Evolutionary conservation across 2,113 vertebrate genomes (phyloP).

Genomic region (Perca fluviatilis): DNA sequence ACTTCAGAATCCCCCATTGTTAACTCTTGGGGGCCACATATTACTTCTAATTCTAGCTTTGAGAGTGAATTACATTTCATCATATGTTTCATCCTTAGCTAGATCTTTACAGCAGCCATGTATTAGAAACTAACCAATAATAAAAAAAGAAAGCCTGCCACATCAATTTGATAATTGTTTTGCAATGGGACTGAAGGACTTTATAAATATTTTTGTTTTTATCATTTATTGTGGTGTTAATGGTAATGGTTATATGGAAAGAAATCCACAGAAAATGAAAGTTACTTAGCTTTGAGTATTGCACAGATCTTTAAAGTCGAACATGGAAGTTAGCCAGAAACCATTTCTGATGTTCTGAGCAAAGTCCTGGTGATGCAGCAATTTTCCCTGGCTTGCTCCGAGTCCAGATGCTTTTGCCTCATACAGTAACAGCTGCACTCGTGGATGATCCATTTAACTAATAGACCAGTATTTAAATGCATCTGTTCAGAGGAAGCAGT

Average conservation of each 20-base stretch:
- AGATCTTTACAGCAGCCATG: constrained; percentile 17
- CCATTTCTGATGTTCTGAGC: constrained; percentile 27
- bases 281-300: background rate
- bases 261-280: background rate
- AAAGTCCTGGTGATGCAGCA: constrained; percentile 62
- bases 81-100: constrained; percentile 40
- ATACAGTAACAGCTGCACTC: constrained; percentile 78
- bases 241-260: background rate
- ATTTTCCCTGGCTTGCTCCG: constrained; percentile 58
- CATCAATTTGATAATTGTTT: background rate
- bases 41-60: constrained; percentile 43
- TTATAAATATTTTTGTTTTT: background rate
- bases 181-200: background rate
- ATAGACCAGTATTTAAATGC: constrained; percentile 82
- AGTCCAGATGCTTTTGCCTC: constrained; percentile 76
- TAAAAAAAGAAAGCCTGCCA: background rate
- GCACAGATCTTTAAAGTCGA: background rate
- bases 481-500: constrained; percentile 76
- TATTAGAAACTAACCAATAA: background rate
- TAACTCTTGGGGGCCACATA: constrained; percentile 68
- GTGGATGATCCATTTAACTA: constrained; percentile 83
- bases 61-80: constrained; percentile 49
- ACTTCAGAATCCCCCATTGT: constrained; percentile 65
- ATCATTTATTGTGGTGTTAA: background rate
- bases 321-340: constrained; percentile 11